Conservation (phyloP, 1,140 invertebrate genomes). For the Lepidurus apus region DNA sequence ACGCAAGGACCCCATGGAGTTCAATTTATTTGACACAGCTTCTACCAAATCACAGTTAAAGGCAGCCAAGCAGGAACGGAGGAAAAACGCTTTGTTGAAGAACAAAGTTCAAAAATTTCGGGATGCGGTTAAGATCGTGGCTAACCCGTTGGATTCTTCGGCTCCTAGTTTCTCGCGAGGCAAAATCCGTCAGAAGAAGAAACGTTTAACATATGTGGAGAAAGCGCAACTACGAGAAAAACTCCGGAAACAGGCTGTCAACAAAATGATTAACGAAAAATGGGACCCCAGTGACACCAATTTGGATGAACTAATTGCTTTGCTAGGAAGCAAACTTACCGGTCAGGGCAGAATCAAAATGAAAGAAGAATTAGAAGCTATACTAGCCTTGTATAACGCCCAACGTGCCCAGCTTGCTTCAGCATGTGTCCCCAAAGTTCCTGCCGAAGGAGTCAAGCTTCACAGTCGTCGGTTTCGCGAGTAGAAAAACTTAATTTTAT, state of each 20-base stretch:
- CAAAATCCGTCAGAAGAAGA: constrained; percentile 34
- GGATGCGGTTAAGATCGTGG: constrained; percentile 19
- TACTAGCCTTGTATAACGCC: neutral
- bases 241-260: constrained; percentile 20
- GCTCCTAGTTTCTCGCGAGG: constrained; percentile 32
- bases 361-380: neutral
- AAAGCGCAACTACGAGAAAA: constrained; percentile 25
- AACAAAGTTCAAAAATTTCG: constrained; percentile 2
- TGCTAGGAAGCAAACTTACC: neutral
- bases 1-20: constrained; percentile 31
- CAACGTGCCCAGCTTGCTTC: neutral
- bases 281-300: constrained; percentile 6
- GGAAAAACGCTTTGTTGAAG: constrained; percentile 26
- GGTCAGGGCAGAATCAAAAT: neutral
- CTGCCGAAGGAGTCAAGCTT: neutral
- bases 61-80: constrained; percentile 26
- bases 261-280: constrained; percentile 29
- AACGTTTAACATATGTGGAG: constrained; percentile 30
- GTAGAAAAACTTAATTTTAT: neutral
- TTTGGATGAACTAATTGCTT: neutral
- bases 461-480: neutral
- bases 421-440: neutral
- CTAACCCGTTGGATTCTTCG: constrained; percentile 29
- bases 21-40: constrained; percentile 32
- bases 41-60: constrained; percentile 20